These are phyloP conservation scores for Crenichthys baileyi DNA, from an alignment of 2,797 vertebrate species.

Conservation along the genomic window DNA sequence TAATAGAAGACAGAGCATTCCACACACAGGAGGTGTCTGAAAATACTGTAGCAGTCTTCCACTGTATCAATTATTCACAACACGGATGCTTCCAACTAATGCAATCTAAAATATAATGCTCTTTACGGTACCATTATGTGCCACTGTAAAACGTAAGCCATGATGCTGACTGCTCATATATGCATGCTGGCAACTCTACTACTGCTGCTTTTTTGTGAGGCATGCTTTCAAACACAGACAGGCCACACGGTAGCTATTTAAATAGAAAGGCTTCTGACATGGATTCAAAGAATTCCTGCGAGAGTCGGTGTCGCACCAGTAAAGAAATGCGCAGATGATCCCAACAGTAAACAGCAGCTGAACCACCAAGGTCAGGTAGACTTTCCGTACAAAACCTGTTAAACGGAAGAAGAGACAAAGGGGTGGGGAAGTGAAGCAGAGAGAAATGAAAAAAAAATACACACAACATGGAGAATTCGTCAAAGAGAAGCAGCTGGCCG, in stretches of 20 bases:
- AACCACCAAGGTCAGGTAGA: slow-evolving; percentile 80
- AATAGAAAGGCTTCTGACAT: slow-evolving; percentile 21
- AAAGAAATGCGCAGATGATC: slow-evolving; percentile 82
- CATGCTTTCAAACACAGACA: slow-evolving; percentile 1
- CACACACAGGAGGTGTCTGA: slow-evolving; percentile 57
- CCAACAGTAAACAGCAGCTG: slow-evolving; percentile 81
- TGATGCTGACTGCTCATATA: slow-evolving; percentile 2
- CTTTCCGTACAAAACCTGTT: slow-evolving; percentile 82
- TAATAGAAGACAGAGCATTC: slow-evolving; percentile 60
- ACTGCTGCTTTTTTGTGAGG: slow-evolving; percentile 2
- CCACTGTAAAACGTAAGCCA: slow-evolving; percentile 7
- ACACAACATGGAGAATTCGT: slow-evolving; percentile 7
- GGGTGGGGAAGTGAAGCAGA: neutral
- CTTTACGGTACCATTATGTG: slow-evolving; percentile 22
- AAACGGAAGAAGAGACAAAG: slow-evolving; percentile 13
- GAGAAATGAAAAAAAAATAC: neutral
- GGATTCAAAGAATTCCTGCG: neutral
- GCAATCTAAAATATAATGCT: slow-evolving; percentile 30
- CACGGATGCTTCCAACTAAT: slow-evolving; percentile 48
- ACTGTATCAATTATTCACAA: slow-evolving; percentile 56
- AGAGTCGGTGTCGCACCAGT: slow-evolving; percentile 76
- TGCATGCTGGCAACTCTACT: neutral
- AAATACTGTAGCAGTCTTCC: slow-evolving; percentile 43
- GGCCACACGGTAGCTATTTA: slow-evolving; percentile 7
- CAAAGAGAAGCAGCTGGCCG: slow-evolving; percentile 15